These are phyloP conservation scores for Sebastes melanostomus DNA, from an alignment of 2,797 vertebrate genomes.

Conservation along the genomic window DNA sequence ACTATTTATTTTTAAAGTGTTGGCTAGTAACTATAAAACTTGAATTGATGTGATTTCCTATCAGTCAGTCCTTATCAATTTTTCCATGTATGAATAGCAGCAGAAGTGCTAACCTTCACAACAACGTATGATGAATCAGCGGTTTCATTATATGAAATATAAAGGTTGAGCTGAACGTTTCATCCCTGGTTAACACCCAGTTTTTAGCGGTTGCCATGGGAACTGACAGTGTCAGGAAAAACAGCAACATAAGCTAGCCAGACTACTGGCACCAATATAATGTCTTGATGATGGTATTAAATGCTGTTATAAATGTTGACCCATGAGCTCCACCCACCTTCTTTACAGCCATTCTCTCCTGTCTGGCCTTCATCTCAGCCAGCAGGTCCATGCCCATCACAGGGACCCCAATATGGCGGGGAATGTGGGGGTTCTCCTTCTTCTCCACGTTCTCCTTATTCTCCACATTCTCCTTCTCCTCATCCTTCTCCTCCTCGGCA, in stretches of 20 bases:
- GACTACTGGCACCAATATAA: not conserved
- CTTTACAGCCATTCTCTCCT: constrained; percentile 88
- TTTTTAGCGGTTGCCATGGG: not conserved
- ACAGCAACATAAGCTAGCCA: not conserved
- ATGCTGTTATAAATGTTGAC: not conserved
- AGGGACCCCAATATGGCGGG: constrained; percentile 86
- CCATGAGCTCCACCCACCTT: constrained; percentile 78
- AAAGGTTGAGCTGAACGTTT: not conserved
- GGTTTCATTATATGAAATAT: not conserved
- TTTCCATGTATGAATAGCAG: not conserved
- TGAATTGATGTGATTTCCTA: not conserved
- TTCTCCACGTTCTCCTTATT: constrained; percentile 22
- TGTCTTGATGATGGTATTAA: not conserved
- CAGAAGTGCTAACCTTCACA: not conserved
- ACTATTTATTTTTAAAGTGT: no score
- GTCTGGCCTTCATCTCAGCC: constrained; percentile 96
- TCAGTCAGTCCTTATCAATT: not conserved
- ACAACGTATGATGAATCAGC: not conserved
- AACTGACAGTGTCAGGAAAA: not conserved
- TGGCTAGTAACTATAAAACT: no score
- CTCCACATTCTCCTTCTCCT: constrained; percentile 10
- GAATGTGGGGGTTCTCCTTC: constrained; percentile 50
- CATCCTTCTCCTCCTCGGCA: constrained; percentile 64
- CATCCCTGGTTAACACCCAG: accelerated
- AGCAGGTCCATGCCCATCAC: constrained; percentile 91